A percentile compares a stretch with the other conserved stretches of the same genome.
Conservation (phyloP, 2,888 invertebrate genomes). For the Brachypalpus laphriformis region DNA sequence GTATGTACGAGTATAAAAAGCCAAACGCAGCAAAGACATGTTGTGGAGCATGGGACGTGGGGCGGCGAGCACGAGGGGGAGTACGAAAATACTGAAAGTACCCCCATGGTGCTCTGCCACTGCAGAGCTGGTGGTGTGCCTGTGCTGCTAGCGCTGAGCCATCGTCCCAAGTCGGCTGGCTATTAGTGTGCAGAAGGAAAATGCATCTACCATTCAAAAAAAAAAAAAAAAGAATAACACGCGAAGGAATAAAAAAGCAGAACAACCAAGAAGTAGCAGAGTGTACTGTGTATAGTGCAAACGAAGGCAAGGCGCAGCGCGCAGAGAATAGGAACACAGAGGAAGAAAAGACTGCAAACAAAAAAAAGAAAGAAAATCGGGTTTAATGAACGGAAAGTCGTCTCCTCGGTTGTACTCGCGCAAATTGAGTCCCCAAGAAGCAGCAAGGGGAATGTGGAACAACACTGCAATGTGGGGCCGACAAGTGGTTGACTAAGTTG, state of each 20-base stretch:
- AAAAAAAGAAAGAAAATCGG: conserved; percentile 65
- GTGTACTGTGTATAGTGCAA: conserved; percentile 39
- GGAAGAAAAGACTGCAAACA: conserved; percentile 23
- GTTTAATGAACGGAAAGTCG: conserved; percentile 74
- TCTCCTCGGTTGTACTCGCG: conserved; percentile 62
- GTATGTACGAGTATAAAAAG: conserved; percentile 40
- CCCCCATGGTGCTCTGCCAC: conserved; percentile 45
- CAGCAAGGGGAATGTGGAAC: conserved; percentile 59
- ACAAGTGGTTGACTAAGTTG: conserved; percentile 41
- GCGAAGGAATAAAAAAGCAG: conserved; percentile 47
- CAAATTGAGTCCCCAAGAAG: conserved; percentile 70
- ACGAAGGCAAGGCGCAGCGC: conserved; percentile 52
- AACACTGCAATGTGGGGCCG: conserved; percentile 61
- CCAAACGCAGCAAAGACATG: conserved; percentile 27
- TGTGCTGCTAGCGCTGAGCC: conserved; percentile 26
- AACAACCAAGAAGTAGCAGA: conserved; percentile 58
- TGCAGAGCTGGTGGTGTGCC: conserved; percentile 23
- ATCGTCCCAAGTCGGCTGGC: conserved; percentile 32
- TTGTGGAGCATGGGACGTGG: conserved; percentile 27
- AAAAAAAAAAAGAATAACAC: conserved; percentile 36
- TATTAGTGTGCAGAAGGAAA: conserved; percentile 34
- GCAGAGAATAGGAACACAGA: conserved; percentile 43
- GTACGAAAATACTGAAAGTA: conserved; percentile 18
- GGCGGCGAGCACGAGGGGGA: neutral
- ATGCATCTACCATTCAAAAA: conserved; percentile 61